phyloP scores from a whole-genome alignment of 1,140 invertebrate species.

The Penaeus indicus region DNA sequence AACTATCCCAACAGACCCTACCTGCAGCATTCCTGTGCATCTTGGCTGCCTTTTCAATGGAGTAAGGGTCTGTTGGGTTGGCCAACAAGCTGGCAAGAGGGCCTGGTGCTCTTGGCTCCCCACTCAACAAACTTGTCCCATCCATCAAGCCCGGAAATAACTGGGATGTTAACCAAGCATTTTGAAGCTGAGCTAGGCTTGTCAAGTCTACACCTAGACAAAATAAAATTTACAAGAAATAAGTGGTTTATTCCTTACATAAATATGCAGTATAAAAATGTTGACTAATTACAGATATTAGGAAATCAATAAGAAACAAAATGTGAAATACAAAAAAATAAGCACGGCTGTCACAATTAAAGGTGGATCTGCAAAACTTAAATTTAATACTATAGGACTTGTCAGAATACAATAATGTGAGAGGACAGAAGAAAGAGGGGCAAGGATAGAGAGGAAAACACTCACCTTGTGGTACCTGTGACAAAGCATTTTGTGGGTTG shows the following conservation, averaged over 20 bases:
- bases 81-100: constrained; percentile 39
- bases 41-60: constrained; percentile 81
- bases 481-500: constrained; percentile 8
- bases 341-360: too few relatives aligned
- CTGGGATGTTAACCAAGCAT: constrained; percentile 64
- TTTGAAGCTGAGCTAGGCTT: constrained; percentile 67
- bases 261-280: too few relatives aligned
- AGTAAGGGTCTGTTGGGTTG: constrained; percentile 71
- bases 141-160: constrained; percentile 51
- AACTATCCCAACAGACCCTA: constrained; percentile 68
- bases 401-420: too few relatives aligned
- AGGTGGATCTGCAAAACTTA: too few relatives aligned
- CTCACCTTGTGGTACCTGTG: too few relatives aligned
- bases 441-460: too few relatives aligned
- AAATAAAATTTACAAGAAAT: not conserved
- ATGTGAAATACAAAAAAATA: constrained; percentile 26
- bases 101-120: constrained; percentile 26
- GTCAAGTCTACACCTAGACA: constrained; percentile 52
- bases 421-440: too few relatives aligned
- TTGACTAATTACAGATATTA: not conserved
- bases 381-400: too few relatives aligned
- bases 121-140: constrained; percentile 26
- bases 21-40: constrained; percentile 82
- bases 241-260: not conserved
- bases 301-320: not conserved